Base-by-base conservation (phyloP, 2,888 invertebrate species). In the Stegana nigrithorax region DNA sequence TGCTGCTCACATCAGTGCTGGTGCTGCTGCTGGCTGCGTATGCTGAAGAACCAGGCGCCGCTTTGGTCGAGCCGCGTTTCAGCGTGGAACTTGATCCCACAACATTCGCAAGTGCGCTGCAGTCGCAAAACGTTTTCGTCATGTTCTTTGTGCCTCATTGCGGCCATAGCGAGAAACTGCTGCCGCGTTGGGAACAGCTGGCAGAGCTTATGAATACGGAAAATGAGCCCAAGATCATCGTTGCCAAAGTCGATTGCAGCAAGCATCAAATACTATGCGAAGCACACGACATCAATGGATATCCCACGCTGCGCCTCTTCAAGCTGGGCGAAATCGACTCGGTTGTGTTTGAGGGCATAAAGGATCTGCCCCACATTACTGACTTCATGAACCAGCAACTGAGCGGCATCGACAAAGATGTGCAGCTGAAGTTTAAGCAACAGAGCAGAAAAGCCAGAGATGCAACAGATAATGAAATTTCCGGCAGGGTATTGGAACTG, bases 81-180 rank as follows among this genome's bases (percentile, higher is more conserved):
- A 32, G 32, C 1, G 10, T 53, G 8, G 29, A 29, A 32, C 53
- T 53, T 10, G 32, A 53, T 53, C 14, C 32, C 8, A n/a, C 25
- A 2, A 14, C 32, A 1, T 53, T 53, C 10, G 10, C 29, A 19
- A 53, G n/a, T 4, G 32, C 19, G 7, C 25, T 53, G 8, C 12
- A 26, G 19, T 10, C 1, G 4, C 29, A 32, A 12, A 91, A 92
- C 72, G 91, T 91, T 83, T 93, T 93, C 83, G 88, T 93, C 1
- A 91, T 92, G 89, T 93, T 92, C 84, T 93, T 89, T 85, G 92
- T 93, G 8, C 93, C 93, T 53, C 93, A 93, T 95, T 95, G 95
- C 81, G 92, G 92, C 0, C 93, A 95, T 82, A 95, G 95, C 83
- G 92, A 92, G 83, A 90, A 89, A 79, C 84, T 96, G 72, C 93